phyloP scores from a whole-genome alignment of 1,140 invertebrate genomes.

The Drepana arcuata region DNA sequence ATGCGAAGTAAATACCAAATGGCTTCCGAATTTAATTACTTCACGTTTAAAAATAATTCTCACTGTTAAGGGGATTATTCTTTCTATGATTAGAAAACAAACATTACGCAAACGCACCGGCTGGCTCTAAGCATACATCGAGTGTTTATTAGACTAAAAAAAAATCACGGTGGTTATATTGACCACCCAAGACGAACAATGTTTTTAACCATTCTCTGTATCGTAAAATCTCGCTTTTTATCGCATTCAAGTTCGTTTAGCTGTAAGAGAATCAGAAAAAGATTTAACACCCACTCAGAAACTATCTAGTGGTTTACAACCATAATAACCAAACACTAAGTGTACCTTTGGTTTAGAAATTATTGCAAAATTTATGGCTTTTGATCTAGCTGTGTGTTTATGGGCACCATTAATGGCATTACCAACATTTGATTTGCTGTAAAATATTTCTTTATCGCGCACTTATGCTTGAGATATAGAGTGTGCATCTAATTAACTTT shows the following conservation, averaged over 20 bases:
- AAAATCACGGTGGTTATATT: constrained; percentile 33
- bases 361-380: constrained; percentile 18
- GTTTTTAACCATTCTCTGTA: constrained; percentile 44
- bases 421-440: background rate
- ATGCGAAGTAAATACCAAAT: too few species aligned
- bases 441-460: background rate
- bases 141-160: constrained; percentile 47
- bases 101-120: constrained; percentile 29
- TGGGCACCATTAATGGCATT: constrained; percentile 6
- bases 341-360: constrained; percentile 22
- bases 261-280: constrained; percentile 35
- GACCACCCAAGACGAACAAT: constrained; percentile 64
- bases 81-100: constrained; percentile 35
- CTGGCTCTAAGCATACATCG: constrained; percentile 32
- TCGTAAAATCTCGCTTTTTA: constrained; percentile 65
- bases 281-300: constrained; percentile 51
- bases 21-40: too few species aligned
- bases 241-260: constrained; percentile 33
- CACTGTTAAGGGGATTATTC: constrained; percentile 13
- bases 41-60: too few species aligned
- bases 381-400: constrained; percentile 8
- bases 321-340: constrained; percentile 24
- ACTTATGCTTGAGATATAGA: background rate
- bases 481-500: background rate
- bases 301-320: constrained; percentile 32